A percentile compares a stretch with the other conserved stretches of the same genome.
phyloP scores from a whole-genome alignment of 2,113 vertebrate genomes.

The Orthonyx spaldingii region DNA sequence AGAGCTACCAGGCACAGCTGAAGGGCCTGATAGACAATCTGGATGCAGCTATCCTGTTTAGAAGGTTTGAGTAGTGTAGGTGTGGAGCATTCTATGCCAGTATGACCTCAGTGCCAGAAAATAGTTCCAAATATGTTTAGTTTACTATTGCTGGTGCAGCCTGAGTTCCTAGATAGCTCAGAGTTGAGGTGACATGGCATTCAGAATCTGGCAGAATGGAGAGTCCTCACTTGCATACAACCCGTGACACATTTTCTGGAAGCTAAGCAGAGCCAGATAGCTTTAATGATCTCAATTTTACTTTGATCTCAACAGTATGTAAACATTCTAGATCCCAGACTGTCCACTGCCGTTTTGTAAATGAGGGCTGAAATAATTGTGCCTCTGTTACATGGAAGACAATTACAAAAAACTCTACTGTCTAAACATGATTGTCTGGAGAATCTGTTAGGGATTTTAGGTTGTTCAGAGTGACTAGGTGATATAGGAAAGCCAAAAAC shows the following conservation, averaged over 20 bases:
- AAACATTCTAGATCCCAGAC: neutral
- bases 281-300: neutral
- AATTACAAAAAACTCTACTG: neutral
- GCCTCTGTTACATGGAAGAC: neutral
- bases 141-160: neutral
- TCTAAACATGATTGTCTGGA: neutral
- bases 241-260: neutral
- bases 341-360: neutral
- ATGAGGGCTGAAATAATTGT: neutral
- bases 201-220: neutral
- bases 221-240: neutral
- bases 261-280: neutral
- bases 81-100: neutral
- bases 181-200: neutral
- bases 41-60: neutral
- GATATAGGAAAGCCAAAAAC: neutral
- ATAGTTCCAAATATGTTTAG: neutral
- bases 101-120: neutral
- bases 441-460: neutral
- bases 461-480: neutral
- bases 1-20: neutral
- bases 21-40: neutral
- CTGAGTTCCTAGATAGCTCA: neutral
- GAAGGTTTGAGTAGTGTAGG: neutral
- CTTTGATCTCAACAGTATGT: neutral